Percentiles rank a stretch among this genome's conserved stretches.
phyloP scores from a whole-genome alignment of 2,797 vertebrate genomes.

The Lerista edwardsae region DNA sequence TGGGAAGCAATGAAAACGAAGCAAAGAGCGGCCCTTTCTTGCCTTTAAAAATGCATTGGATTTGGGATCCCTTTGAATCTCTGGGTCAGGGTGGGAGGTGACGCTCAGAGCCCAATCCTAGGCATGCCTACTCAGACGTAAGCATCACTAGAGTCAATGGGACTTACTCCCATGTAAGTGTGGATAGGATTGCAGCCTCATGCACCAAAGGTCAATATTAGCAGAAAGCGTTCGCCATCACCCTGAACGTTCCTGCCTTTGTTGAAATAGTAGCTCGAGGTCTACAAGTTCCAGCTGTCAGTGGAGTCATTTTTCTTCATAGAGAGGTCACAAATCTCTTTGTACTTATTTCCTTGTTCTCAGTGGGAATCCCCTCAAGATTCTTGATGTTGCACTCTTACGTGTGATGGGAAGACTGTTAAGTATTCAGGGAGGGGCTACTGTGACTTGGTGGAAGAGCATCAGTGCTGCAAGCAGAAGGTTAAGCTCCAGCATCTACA shows the following conservation, averaged over 20 bases:
- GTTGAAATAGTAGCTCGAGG: neutral
- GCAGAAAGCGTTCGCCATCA: neutral
- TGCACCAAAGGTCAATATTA: neutral
- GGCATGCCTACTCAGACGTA: too few relatives aligned
- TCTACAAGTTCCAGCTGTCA: conserved; percentile 34
- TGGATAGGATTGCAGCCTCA: too few relatives aligned
- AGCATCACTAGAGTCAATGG: too few relatives aligned
- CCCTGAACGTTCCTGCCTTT: conserved; percentile 6
- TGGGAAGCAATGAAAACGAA: conserved; percentile 45
- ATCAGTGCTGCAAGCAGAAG: too few relatives aligned
- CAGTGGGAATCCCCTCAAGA: conserved; percentile 18
- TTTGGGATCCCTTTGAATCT: too few relatives aligned
- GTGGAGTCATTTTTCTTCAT: conserved; percentile 31
- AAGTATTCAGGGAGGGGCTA: neutral
- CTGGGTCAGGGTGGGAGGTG: too few relatives aligned
- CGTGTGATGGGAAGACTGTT: neutral
- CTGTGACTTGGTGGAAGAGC: too few relatives aligned
- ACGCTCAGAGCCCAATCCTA: too few relatives aligned
- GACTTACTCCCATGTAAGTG: too few relatives aligned
- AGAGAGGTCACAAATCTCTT: conserved; percentile 33
- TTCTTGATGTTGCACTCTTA: neutral
- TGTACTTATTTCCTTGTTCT: conserved; percentile 10
- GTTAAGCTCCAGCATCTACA: too few relatives aligned
- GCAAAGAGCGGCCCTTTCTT: neutral
- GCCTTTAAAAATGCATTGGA: neutral